Evolutionary conservation across 2,113 vertebrate genomes (phyloP).

Genomic region (Hippoglossus stenolepis): DNA sequence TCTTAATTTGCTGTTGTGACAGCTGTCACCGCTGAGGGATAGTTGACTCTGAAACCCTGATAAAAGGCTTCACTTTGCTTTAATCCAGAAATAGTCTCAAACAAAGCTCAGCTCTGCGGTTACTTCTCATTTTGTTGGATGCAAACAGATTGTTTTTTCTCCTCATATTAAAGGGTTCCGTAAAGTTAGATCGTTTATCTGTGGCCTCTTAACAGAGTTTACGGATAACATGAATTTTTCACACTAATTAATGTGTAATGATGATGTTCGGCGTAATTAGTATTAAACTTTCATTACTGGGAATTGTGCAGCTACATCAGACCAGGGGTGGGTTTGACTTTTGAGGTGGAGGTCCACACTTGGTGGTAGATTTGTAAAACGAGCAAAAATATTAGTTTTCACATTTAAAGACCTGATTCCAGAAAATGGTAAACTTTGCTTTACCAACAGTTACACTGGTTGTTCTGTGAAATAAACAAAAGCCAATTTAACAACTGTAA

Average conservation of each 20-base stretch:
- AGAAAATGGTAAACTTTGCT: background rate
- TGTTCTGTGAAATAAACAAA: background rate
- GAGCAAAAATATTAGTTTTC: too few species aligned
- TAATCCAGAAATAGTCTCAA: constrained; percentile 69
- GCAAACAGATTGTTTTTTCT: constrained; percentile 16
- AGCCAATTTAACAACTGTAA: too few species aligned
- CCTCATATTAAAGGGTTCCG: constrained; percentile 7
- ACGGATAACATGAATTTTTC: constrained; percentile 56
- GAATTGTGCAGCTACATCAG: constrained; percentile 28
- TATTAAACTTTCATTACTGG: constrained; percentile 61
- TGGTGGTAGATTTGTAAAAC: too few species aligned
- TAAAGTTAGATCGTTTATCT: constrained; percentile 28
- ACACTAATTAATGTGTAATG: constrained; percentile 60
- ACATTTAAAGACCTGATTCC: background rate
- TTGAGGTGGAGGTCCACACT: background rate
- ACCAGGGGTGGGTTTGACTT: background rate
- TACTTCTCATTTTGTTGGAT: constrained; percentile 2
- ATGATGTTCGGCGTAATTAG: constrained; percentile 59
- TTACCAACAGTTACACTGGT: background rate
- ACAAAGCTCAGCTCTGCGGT: constrained; percentile 41
- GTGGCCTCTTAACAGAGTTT: constrained; percentile 40
- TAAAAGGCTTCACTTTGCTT: constrained; percentile 53
- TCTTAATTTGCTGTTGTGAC: constrained; percentile 58
- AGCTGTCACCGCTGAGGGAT: constrained; percentile 58
- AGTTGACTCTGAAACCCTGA: constrained; percentile 53